Conservation (phyloP, 2,113 vertebrate species). For the Buteo buteo region DNA sequence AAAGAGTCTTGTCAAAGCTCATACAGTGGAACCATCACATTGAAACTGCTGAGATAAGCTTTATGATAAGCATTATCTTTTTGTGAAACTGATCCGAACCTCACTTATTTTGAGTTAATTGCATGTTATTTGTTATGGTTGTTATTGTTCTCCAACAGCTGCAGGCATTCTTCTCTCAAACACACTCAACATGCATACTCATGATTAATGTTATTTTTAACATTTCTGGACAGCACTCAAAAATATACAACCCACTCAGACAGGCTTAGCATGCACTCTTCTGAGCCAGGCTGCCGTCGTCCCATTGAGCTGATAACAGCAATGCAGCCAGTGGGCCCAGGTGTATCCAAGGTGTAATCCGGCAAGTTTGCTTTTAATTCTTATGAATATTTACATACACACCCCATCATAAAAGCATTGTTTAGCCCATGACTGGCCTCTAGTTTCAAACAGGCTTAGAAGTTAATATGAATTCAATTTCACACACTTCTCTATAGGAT, state of each 20-base stretch:
- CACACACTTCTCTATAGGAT: background rate
- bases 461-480: background rate
- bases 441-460: background rate
- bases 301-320: rapidly evolving
- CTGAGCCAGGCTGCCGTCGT: background rate
- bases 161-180: constrained; percentile 47
- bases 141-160: constrained; percentile 45
- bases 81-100: background rate
- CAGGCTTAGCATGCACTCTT: background rate
- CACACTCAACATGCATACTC: background rate
- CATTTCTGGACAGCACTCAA: constrained; percentile 34
- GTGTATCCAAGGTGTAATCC: background rate
- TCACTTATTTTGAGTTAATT: constrained; percentile 18
- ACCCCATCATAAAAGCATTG: background rate
- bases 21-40: background rate
- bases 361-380: background rate
- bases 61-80: background rate
- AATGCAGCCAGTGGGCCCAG: background rate
- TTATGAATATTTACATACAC: background rate
- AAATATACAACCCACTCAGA: background rate
- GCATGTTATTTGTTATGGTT: background rate
- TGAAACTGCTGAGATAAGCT: constrained; percentile 40
- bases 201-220: constrained; percentile 57
- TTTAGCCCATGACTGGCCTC: background rate
- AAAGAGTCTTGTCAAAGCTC: background rate